phyloP scores from a whole-genome alignment of 1,140 invertebrate genomes.

The Drosophila melanica region DNA sequence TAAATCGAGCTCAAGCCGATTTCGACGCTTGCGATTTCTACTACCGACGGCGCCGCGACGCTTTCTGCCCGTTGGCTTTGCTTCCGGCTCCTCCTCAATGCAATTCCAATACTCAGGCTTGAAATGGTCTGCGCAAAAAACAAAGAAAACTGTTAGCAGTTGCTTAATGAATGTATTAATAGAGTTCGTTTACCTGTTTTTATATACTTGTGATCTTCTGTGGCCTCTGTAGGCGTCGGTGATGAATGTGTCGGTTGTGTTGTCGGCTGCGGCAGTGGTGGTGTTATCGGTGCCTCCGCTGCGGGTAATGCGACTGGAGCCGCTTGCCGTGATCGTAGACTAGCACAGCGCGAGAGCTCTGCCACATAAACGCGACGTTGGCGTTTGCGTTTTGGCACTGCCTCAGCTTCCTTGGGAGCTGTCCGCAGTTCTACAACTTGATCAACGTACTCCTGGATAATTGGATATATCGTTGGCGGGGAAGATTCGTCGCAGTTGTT shows the following conservation, averaged over 20 bases:
- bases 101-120: slow-evolving; percentile 53
- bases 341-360: slow-evolving; percentile 47
- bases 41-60: slow-evolving; percentile 19
- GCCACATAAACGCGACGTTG: slow-evolving; percentile 58
- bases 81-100: slow-evolving; percentile 58
- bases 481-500: background rate
- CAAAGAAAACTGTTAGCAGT: background rate
- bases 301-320: slow-evolving; percentile 5
- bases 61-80: slow-evolving; percentile 39
- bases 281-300: slow-evolving; percentile 6
- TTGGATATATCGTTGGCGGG: slow-evolving; percentile 20
- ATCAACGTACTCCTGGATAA: slow-evolving; percentile 29
- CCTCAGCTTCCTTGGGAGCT: background rate
- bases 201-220: slow-evolving; percentile 41
- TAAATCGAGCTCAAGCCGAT: slow-evolving; percentile 44
- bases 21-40: slow-evolving; percentile 45
- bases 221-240: slow-evolving; percentile 55
- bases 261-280: background rate
- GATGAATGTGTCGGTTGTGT: slow-evolving; percentile 34
- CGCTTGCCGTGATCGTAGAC: slow-evolving; percentile 49
- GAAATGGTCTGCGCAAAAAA: slow-evolving; percentile 46
- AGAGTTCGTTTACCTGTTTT: slow-evolving; percentile 45
- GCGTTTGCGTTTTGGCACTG: slow-evolving; percentile 33
- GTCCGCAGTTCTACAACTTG: slow-evolving; percentile 19
- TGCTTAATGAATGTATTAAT: background rate